These are phyloP conservation scores for Hoplodrina blanda DNA, from an alignment of 2,888 invertebrate species.

Conservation along the genomic window DNA sequence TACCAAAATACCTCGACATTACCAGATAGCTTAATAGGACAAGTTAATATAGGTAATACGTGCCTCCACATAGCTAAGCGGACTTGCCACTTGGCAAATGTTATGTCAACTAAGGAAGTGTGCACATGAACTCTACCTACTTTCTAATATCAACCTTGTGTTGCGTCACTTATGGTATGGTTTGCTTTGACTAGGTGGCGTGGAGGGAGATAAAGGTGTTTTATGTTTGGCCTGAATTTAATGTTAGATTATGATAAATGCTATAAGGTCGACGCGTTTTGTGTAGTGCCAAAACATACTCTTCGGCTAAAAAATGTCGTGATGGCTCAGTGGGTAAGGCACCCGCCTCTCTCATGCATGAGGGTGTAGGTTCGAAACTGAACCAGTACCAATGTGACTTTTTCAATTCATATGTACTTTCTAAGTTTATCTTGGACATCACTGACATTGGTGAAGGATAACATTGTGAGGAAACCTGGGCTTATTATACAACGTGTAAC, in stretches of 20 bases:
- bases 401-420: too few relatives aligned
- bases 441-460: too few relatives aligned
- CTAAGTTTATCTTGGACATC: too few relatives aligned
- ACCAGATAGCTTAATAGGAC: constrained; percentile 2
- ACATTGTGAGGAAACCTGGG: too few relatives aligned
- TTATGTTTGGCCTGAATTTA: constrained; percentile 10
- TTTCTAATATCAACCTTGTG: constrained; percentile 64
- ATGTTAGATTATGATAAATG: not conserved
- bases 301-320: not conserved
- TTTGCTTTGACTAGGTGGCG: constrained; percentile 37
- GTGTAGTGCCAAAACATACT: not conserved
- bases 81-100: constrained; percentile 51
- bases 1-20: not conserved
- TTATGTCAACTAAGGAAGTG: constrained; percentile 64
- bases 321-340: too few relatives aligned
- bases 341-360: too few relatives aligned
- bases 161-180: constrained; percentile 47
- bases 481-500: too few relatives aligned
- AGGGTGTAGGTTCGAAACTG: too few relatives aligned
- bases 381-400: too few relatives aligned
- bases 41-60: constrained; percentile 43
- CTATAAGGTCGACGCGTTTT: not conserved
- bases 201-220: constrained; percentile 22
- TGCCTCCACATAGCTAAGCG: constrained; percentile 43
- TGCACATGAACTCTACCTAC: constrained; percentile 63